Percentiles rank a stretch among this genome's conserved stretches.
Evolutionary conservation across 2,888 invertebrate species (phyloP).

Genomic region (Pogonocherus hispidulus): DNA sequence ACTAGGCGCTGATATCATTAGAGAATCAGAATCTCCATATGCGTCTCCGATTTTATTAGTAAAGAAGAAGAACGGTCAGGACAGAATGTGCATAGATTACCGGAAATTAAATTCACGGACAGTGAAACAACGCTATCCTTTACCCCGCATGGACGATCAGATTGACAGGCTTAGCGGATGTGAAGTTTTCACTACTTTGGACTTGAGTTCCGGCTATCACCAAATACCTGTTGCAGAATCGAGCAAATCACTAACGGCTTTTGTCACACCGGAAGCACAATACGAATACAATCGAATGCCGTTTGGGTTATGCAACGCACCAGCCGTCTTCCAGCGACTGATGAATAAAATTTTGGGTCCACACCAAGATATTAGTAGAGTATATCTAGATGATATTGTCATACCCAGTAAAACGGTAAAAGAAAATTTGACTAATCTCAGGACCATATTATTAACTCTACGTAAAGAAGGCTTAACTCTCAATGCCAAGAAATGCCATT

Average conservation of each 20-base stretch:
- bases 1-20: conserved; percentile 16
- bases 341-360: conserved; percentile 40
- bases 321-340: conserved; percentile 49
- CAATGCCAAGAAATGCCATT: background rate
- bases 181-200: conserved; percentile 56
- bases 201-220: conserved; percentile 56
- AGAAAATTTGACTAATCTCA: background rate
- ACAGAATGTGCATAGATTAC: conserved; percentile 54
- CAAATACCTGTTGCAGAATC: conserved; percentile 56
- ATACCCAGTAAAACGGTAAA: conserved; percentile 4
- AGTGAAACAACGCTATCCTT: conserved; percentile 56
- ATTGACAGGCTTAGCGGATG: conserved; percentile 51
- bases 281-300: conserved; percentile 60
- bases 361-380: background rate
- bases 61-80: conserved; percentile 28
- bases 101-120: conserved; percentile 57
- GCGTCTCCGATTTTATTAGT: conserved; percentile 29
- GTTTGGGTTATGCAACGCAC: conserved; percentile 61
- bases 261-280: conserved; percentile 59
- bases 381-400: conserved; percentile 4
- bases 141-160: conserved; percentile 59
- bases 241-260: conserved; percentile 57
- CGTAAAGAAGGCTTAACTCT: background rate
- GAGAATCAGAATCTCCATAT: conserved; percentile 12
- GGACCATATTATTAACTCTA: background rate